A percentile compares a stretch with the other conserved stretches of the same genome.
Conservation (phyloP, 2,888 invertebrate species). For the Sialis fuliginosa region DNA sequence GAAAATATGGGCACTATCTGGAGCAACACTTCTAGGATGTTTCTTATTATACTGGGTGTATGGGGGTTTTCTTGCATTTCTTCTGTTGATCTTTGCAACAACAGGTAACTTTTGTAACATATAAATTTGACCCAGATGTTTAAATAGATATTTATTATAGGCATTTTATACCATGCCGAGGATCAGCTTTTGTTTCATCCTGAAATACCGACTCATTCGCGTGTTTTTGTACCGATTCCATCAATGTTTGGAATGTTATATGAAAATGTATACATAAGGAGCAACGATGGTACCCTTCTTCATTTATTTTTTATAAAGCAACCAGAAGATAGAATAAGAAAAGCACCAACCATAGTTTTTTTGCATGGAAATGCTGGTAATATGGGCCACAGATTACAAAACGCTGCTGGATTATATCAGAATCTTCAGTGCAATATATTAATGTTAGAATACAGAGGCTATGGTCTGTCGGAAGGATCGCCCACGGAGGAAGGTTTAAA, state of each 20-base stretch:
- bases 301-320: constrained; percentile 73
- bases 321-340: constrained; percentile 41
- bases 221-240: constrained; percentile 75
- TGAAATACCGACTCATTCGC: constrained; percentile 72
- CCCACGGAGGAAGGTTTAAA: constrained; percentile 79
- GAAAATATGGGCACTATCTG: constrained; percentile 63
- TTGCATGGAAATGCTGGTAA: constrained; percentile 96
- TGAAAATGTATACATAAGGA: constrained; percentile 63
- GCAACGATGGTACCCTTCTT: constrained; percentile 56
- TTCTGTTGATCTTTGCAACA: constrained; percentile 48
- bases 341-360: constrained; percentile 70
- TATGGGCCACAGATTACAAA: constrained; percentile 81
- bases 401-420: constrained; percentile 72
- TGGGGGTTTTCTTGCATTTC: constrained; percentile 55
- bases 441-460: constrained; percentile 90
- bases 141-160: constrained; percentile 27
- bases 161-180: constrained; percentile 69
- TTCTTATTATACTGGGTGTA: constrained; percentile 69
- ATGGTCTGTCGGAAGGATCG: constrained; percentile 76
- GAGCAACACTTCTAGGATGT: constrained; percentile 53
- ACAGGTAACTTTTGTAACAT: constrained; percentile 37
- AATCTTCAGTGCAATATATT: constrained; percentile 71
- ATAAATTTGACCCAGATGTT: not conserved
- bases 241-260: constrained; percentile 71
- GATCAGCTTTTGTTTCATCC: constrained; percentile 79